Evolutionary conservation across 2,113 vertebrate genomes (phyloP).

Genomic region (Euleptes europaea): DNA sequence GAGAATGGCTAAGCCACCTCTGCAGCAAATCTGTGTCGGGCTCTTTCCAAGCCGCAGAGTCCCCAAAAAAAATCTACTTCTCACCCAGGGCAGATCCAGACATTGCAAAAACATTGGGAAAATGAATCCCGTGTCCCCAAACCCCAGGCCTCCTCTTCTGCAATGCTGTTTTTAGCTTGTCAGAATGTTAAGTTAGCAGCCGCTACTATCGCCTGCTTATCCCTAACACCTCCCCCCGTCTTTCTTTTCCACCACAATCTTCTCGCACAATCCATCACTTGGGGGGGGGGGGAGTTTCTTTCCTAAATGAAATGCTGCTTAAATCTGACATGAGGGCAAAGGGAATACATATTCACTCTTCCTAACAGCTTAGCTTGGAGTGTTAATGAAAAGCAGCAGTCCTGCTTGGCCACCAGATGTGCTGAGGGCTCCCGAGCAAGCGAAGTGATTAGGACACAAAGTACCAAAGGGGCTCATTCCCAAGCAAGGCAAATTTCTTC

Average conservation of each 20-base stretch:
- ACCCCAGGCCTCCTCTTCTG: conserved; percentile 15
- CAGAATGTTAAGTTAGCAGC: background rate
- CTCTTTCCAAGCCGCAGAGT: conserved; percentile 68
- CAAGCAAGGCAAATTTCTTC: conserved; percentile 32
- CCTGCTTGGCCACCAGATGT: conserved; percentile 20
- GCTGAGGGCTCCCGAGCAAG: background rate
- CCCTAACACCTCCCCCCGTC: background rate
- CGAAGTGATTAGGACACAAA: conserved; percentile 36
- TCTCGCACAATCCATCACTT: rapidly evolving
- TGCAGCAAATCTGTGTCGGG: conserved; percentile 62
- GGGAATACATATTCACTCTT: conserved; percentile 26
- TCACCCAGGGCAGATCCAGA: conserved; percentile 39
- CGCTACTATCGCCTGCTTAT: background rate
- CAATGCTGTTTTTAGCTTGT: background rate
- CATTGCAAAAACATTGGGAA: conserved; percentile 48
- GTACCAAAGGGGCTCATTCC: conserved; percentile 30
- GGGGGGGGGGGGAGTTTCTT: background rate
- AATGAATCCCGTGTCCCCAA: background rate
- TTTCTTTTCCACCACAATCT: background rate
- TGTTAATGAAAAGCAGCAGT: conserved; percentile 49
- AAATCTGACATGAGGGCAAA: background rate
- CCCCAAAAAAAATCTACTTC: conserved; percentile 61
- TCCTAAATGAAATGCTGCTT: background rate
- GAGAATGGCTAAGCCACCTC: conserved; percentile 59
- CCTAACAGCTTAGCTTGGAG: conserved; percentile 35